A percentile compares a stretch with the other conserved stretches of the same genome.
Conservation (phyloP, 2,797 vertebrate genomes). For the Sebastes ruberrimus region DNA sequence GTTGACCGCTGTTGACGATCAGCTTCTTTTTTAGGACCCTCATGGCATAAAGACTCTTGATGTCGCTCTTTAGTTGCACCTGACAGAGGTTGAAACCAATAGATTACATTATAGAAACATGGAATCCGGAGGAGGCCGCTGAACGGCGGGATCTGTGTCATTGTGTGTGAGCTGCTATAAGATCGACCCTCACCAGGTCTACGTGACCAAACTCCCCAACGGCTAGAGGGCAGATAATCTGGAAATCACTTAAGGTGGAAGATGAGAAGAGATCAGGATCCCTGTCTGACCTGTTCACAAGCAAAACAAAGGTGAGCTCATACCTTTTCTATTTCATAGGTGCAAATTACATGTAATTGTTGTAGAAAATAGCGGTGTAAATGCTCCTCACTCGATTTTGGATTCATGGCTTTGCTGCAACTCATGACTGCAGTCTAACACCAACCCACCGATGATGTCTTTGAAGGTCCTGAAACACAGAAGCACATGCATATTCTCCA, state of each 20-base stretch:
- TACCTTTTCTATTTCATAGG: neutral
- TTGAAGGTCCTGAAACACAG: slow-evolving; percentile 73
- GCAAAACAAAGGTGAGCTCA: neutral
- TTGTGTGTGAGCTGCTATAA: neutral
- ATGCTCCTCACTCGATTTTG: slow-evolving; percentile 62
- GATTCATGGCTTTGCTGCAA: slow-evolving; percentile 46
- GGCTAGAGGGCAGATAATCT: slow-evolving; percentile 90
- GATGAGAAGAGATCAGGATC: slow-evolving; percentile 86
- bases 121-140: slow-evolving; percentile 14
- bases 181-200: slow-evolving; percentile 87
- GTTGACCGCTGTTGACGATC: slow-evolving; percentile 58
- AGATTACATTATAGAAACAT: slow-evolving; percentile 55
- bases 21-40: slow-evolving; percentile 76
- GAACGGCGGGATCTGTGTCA: neutral
- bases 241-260: slow-evolving; percentile 91
- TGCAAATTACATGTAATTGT: neutral
- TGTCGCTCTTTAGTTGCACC: slow-evolving; percentile 75
- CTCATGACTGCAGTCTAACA: slow-evolving; percentile 51
- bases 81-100: slow-evolving; percentile 51
- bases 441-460: slow-evolving; percentile 56
- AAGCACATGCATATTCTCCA: neutral
- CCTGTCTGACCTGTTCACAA: slow-evolving; percentile 85
- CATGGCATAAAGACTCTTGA: slow-evolving; percentile 70
- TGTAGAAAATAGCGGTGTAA: neutral
- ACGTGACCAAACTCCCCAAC: slow-evolving; percentile 92